Percentiles rank a stretch among this genome's conserved stretches.
Evolutionary conservation across 1,140 invertebrate genomes (phyloP).

Genomic region (Chionoecetes opilio): DNA sequence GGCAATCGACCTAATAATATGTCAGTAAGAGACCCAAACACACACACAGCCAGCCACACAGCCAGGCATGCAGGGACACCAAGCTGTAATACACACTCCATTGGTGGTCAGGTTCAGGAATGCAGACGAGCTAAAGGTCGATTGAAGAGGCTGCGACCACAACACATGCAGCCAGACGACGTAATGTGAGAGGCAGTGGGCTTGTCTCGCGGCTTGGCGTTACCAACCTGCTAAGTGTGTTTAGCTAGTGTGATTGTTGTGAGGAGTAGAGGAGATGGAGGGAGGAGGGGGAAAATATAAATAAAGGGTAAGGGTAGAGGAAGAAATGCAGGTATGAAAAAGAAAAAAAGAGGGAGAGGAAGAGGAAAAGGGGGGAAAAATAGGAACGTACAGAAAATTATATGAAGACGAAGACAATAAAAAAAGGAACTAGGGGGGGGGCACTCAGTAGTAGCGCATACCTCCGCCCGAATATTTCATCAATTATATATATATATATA

Average conservation of each 20-base stretch:
- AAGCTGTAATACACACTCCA: neutral
- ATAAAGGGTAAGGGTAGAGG: neutral
- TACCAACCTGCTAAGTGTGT: neutral
- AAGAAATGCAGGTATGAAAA: neutral
- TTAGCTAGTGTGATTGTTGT: neutral
- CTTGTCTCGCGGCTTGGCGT: neutral
- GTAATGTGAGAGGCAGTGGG: too few species aligned
- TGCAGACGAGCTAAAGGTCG: constrained; percentile 2
- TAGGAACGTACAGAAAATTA: neutral
- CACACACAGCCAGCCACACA: constrained; percentile 14
- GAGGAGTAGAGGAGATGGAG: neutral
- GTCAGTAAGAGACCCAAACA: too few species aligned
- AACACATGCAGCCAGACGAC: neutral
- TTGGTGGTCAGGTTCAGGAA: constrained; percentile 3
- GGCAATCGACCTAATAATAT: too few species aligned
- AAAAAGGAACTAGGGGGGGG: neutral
- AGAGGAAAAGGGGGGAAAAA: neutral
- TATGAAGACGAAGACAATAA: neutral
- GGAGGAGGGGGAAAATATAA: neutral
- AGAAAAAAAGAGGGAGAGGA: neutral
- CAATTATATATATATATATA: constrained; percentile 48
- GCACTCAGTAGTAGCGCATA: too few species aligned
- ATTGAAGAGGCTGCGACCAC: neutral
- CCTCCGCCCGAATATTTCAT: too few species aligned
- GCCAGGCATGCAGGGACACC: neutral